phyloP scores from a whole-genome alignment of 2,113 vertebrate genomes.

The Eurystomus gularis region DNA sequence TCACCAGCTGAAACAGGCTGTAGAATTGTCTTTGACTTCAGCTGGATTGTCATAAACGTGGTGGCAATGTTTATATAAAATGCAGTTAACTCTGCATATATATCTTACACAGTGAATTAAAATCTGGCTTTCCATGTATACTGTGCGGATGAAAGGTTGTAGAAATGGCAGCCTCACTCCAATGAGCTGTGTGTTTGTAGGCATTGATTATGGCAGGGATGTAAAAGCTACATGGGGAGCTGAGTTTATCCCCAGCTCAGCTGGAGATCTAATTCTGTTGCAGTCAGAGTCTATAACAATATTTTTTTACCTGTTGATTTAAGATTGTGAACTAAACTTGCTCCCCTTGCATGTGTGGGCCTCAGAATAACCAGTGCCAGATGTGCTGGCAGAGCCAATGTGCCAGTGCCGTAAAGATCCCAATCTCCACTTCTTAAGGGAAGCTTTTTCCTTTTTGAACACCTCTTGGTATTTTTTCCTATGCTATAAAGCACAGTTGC shows the following conservation, averaged over 20 bases:
- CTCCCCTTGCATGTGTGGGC: neutral
- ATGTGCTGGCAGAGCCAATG: neutral
- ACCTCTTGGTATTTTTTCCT: neutral
- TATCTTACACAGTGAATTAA: neutral
- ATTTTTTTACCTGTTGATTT: neutral
- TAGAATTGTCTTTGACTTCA: neutral
- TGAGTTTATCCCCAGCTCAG: neutral
- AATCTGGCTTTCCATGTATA: neutral
- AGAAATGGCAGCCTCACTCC: neutral
- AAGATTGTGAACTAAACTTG: neutral
- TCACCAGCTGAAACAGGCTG: neutral
- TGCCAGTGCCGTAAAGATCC: neutral
- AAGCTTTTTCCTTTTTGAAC: neutral
- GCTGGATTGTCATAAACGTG: neutral
- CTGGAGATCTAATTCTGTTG: neutral
- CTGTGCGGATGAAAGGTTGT: neutral
- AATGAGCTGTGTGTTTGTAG: neutral
- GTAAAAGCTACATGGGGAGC: neutral
- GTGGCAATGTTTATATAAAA: neutral
- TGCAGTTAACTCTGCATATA: neutral
- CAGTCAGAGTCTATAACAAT: fast-evolving
- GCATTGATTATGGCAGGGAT: neutral
- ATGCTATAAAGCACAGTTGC: neutral
- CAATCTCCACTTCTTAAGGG: neutral
- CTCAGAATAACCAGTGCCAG: neutral